Conservation (phyloP, 2,113 vertebrate genomes). For the Dasypus novemcinctus region DNA sequence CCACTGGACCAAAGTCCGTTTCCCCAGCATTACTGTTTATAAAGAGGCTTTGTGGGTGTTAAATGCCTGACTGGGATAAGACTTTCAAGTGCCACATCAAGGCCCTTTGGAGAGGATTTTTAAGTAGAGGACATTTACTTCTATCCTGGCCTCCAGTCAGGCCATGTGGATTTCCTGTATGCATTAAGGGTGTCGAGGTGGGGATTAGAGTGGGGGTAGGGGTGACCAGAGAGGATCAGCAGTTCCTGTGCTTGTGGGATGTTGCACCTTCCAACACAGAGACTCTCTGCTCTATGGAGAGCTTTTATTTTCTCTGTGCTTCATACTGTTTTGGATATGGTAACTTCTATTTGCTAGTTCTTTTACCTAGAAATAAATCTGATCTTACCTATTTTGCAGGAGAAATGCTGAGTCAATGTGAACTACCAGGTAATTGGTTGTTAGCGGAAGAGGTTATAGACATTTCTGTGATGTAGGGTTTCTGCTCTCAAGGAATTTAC, state of each 20-base stretch:
- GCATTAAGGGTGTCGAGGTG: not conserved
- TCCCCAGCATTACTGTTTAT: not conserved
- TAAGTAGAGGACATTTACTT: not conserved
- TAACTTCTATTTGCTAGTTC: not conserved
- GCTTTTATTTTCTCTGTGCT: not conserved
- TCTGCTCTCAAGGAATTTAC: not conserved
- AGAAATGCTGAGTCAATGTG: not conserved
- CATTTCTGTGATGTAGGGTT: not conserved
- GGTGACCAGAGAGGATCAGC: no score
- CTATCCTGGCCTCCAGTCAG: not conserved
- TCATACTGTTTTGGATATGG: not conserved
- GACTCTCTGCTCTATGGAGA: not conserved
- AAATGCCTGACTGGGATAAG: not conserved
- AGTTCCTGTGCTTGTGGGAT: not conserved
- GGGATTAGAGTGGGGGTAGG: not conserved
- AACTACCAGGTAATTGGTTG: not conserved
- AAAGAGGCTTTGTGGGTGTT: not conserved
- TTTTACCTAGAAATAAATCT: not conserved
- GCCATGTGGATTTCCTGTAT: not conserved
- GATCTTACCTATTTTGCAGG: not conserved
- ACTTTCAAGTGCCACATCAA: not conserved
- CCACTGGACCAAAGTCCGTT: no score
- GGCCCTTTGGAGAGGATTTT: not conserved
- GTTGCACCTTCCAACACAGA: not conserved
- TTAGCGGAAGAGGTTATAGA: not conserved